phyloP scores from a whole-genome alignment of 2,888 invertebrate species.

The Julus scanicus region DNA sequence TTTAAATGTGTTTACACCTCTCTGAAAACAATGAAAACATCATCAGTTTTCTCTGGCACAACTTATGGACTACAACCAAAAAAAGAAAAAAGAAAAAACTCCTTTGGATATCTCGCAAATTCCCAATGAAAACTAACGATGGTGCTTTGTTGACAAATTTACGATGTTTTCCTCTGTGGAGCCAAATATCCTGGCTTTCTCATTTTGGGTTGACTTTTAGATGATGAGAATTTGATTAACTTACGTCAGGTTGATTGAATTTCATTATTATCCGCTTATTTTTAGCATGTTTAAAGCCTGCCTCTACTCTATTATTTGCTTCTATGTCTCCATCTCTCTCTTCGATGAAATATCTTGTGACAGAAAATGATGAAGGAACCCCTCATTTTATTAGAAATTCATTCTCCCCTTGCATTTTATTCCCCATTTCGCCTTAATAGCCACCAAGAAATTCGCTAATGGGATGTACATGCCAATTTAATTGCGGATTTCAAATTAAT shows the following conservation, averaged over 20 bases:
- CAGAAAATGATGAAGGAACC: neutral
- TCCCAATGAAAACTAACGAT: neutral
- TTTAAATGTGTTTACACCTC: neutral
- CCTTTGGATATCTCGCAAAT: neutral
- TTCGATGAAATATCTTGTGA: slow-evolving; percentile 37
- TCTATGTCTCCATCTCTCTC: neutral
- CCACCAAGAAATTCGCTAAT: slow-evolving; percentile 6
- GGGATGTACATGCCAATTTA: slow-evolving; percentile 1
- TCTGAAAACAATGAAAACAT: neutral
- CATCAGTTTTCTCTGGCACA: neutral
- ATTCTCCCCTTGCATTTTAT: neutral
- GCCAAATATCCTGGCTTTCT: neutral
- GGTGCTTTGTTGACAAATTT: neutral
- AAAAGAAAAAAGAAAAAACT: no score
- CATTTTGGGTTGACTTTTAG: slow-evolving; percentile 17
- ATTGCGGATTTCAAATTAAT: slow-evolving; percentile 29
- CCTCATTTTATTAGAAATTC: neutral
- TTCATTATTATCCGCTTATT: slow-evolving; percentile 23
- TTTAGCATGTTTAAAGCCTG: slow-evolving; percentile 24
- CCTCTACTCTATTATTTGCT: neutral
- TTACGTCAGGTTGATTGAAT: slow-evolving; percentile 39
- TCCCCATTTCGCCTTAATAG: neutral
- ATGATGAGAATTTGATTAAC: slow-evolving; percentile 42
- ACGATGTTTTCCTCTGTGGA: slow-evolving; percentile 15
- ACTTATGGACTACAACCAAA: neutral